Base-by-base conservation (phyloP, 2,797 vertebrate species). In the Gallirallus australis region DNA sequence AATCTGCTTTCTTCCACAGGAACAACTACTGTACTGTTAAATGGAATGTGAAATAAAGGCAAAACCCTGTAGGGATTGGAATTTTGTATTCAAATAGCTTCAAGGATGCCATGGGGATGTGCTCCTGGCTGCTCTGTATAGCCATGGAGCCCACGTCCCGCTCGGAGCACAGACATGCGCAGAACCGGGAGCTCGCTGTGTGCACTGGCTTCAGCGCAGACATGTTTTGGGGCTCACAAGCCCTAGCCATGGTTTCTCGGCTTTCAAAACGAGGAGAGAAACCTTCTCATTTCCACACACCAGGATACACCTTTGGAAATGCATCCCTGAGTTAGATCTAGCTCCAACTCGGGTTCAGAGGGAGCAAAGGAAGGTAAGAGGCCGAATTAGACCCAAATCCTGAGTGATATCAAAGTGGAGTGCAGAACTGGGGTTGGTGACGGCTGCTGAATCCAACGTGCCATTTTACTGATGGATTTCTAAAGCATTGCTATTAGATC, bases 361-460 rank as follows among this genome's bases (percentile, higher is more conserved):
- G 37, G 28, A 20, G 15, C 0, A 0, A 45, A 30, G 63, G 33
- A 68, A 47, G 28, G 12, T 10, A 47, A 15, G 15, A 50, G 50
- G 30, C 69, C 75, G 85, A 75, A 50, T 28, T 69, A 42, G 37
- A 61, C 50, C 21, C 85, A 47, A n/a, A 25, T 65, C 72, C 90
- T 72, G 54, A 65, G 15, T 5, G 9, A 13, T 12, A 7, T 20
- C 63, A 9, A 3, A 68, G 63, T 20, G 47, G 21, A 63, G 35
- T 17, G 7, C 33, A 50, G 30, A 50, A 28, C 27, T 30, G 33
- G 21, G 60, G 61, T 64, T 42, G 69, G 45, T 47, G 86, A 35
- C 63, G 91, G 45, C 87, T 70, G 53, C 88, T 85, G 90, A 47
- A 93, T 90, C 75, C 92, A 96, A 89, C 31, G 40, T 65, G 80